Percentiles rank a stretch among this genome's conserved stretches.
Conservation (phyloP, 2,888 invertebrate species). For the Labia minor region DNA sequence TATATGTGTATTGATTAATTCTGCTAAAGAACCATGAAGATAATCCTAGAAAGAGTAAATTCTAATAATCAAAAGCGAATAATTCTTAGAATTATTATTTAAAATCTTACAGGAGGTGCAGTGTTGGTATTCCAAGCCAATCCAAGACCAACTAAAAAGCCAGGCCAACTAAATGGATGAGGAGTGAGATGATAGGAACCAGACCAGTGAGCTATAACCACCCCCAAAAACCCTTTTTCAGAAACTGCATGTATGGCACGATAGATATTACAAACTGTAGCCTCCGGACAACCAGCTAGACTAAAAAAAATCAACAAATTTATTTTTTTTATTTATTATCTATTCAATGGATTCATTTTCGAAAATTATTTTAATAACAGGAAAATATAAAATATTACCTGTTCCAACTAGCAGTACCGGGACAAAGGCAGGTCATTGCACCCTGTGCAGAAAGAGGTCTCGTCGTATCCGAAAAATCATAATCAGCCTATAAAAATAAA, state of each 20-base stretch:
- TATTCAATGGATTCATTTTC: too few relatives aligned
- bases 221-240: constrained; percentile 40
- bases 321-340: background rate
- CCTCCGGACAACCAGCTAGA: constrained; percentile 48
- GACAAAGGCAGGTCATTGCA: constrained; percentile 42
- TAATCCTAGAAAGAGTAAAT: constrained; percentile 35
- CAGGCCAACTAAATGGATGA: constrained; percentile 47
- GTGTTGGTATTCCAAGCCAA: constrained; percentile 46
- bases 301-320: constrained; percentile 30
- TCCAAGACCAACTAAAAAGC: constrained; percentile 45
- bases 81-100: background rate
- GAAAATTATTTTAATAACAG: too few relatives aligned
- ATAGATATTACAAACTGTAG: constrained; percentile 45
- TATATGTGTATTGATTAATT: constrained; percentile 43
- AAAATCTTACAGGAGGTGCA: constrained; percentile 30
- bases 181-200: constrained; percentile 48
- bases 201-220: constrained; percentile 48
- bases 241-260: constrained; percentile 43
- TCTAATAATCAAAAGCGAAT: background rate
- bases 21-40: constrained; percentile 39
- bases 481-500: constrained; percentile 41
- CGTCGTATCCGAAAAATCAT: constrained; percentile 43
- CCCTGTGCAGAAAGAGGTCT: constrained; percentile 39
- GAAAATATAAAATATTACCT: constrained; percentile 31
- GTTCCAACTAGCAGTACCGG: constrained; percentile 50